Evolutionary conservation across 2,113 vertebrate species (phyloP).

Genomic region (Daboia siamensis): DNA sequence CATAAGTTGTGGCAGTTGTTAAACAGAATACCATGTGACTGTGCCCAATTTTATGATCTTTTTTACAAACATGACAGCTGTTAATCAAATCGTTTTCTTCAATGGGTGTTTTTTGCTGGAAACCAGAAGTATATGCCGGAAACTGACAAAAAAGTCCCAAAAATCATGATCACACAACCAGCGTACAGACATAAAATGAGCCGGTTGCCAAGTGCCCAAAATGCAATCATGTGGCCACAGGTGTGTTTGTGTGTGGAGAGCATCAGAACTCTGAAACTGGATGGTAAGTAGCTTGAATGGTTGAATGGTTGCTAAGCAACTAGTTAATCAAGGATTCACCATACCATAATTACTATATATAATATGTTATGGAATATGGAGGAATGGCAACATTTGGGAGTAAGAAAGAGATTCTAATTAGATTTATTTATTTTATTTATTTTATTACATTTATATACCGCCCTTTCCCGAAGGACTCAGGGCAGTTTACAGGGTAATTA

Average conservation of each 20-base stretch:
- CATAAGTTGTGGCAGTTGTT: background rate
- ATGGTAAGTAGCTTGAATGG: too few species aligned
- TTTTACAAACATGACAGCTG: background rate
- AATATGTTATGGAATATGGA: background rate
- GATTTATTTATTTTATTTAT: too few species aligned
- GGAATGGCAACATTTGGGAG: background rate
- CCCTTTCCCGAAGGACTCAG: too few species aligned
- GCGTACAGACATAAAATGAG: background rate
- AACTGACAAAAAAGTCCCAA: background rate
- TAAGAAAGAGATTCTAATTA: fast-evolving
- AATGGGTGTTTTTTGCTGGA: background rate
- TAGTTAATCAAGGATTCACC: background rate
- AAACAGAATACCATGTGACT: background rate
- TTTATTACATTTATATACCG: too few species aligned
- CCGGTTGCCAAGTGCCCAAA: background rate
- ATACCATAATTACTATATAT: background rate
- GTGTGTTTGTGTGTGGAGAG: too few species aligned
- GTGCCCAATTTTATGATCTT: background rate
- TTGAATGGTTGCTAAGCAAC: too few species aligned
- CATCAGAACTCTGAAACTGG: too few species aligned
- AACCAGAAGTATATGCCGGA: background rate
- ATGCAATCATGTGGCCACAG: background rate
- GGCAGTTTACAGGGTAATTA: too few species aligned
- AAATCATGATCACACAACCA: background rate
- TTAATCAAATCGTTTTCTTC: background rate